A percentile compares a stretch with the other conserved stretches of the same genome.
Conservation (phyloP, 2,113 vertebrate genomes). For the Colistium nudipinnis region DNA sequence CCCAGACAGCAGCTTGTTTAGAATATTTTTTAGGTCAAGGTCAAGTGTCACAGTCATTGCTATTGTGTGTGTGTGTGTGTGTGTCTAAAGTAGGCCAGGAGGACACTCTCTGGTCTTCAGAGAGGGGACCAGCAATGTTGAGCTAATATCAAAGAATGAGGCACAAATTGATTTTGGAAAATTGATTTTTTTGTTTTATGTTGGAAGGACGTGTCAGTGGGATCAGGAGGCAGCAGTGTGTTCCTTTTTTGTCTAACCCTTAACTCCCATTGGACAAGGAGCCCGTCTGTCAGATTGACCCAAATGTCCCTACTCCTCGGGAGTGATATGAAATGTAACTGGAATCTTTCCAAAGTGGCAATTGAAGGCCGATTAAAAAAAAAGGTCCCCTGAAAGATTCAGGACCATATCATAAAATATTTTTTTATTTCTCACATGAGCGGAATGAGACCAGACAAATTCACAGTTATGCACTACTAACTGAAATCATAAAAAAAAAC, state of each 20-base stretch:
- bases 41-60: slow-evolving; percentile 9
- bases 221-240: background rate
- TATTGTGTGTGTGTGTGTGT: slow-evolving; percentile 15
- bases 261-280: background rate
- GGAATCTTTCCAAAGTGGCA: too few relatives aligned
- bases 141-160: slow-evolving; percentile 31
- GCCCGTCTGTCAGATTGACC: too few relatives aligned
- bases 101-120: slow-evolving; percentile 13
- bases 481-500: background rate
- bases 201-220: slow-evolving; percentile 31
- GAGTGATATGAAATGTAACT: too few relatives aligned
- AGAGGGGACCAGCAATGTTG: slow-evolving; percentile 22
- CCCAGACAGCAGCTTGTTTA: slow-evolving; percentile 1
- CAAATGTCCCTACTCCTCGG: too few relatives aligned
- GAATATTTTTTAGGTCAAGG: slow-evolving; percentile 32
- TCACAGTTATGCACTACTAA: too few relatives aligned
- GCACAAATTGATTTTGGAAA: slow-evolving; percentile 48
- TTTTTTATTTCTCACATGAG: too few relatives aligned
- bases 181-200: too few relatives aligned
- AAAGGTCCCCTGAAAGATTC: too few relatives aligned
- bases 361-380: too few relatives aligned
- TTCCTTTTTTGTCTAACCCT: too few relatives aligned
- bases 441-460: too few relatives aligned
- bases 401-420: too few relatives aligned
- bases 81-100: slow-evolving; percentile 38